A percentile compares a stretch with the other conserved stretches of the same genome.
Conservation (phyloP, 2,113 vertebrate species). For the Ochotona princeps region DNA sequence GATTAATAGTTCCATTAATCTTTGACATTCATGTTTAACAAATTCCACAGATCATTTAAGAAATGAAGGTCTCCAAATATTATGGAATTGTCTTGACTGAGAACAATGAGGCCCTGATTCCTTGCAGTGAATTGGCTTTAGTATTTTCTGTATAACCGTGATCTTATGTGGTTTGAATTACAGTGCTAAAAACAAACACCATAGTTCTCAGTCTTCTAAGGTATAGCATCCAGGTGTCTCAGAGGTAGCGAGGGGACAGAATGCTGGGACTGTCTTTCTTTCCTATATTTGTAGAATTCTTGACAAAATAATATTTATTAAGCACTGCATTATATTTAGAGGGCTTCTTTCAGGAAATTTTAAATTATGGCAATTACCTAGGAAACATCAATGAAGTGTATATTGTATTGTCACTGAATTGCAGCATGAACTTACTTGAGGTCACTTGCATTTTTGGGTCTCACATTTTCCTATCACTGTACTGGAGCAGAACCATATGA, state of each 20-base stretch:
- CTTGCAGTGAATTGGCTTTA: conserved; percentile 38
- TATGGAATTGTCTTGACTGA: conserved; percentile 21
- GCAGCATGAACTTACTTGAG: background rate
- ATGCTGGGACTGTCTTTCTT: background rate
- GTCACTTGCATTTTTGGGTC: background rate
- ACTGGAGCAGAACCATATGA: background rate
- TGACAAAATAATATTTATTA: conserved; percentile 8
- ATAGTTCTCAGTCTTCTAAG: background rate
- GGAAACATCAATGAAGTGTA: background rate
- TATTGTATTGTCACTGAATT: background rate
- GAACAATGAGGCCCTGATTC: background rate
- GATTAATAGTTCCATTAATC: conserved; percentile 61
- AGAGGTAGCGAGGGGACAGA: background rate
- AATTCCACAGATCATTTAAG: conserved; percentile 57
- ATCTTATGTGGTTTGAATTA: conserved; percentile 15
- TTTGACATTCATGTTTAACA: conserved; percentile 51
- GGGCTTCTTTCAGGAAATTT: background rate
- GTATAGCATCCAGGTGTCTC: background rate
- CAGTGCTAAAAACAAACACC: background rate
- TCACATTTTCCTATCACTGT: background rate
- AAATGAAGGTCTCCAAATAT: conserved; percentile 56
- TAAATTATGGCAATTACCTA: background rate
- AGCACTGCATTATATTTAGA: background rate
- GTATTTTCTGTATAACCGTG: conserved; percentile 9
- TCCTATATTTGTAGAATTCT: background rate